These are phyloP conservation scores for Leuctra nigra DNA, from an alignment of 2,888 invertebrate species.

Conservation along the genomic window DNA sequence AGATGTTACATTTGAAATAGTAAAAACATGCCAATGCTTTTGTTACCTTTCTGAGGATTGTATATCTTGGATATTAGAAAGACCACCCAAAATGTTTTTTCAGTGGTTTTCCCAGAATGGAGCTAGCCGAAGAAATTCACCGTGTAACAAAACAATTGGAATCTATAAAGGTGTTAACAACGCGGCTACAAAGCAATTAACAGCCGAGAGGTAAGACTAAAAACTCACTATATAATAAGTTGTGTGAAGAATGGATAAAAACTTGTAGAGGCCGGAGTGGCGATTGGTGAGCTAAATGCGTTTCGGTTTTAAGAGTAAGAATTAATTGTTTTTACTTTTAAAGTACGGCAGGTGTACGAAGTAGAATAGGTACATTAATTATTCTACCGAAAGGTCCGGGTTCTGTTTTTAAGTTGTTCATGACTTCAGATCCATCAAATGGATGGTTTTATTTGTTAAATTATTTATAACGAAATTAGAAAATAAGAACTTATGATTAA, in stretches of 20 bases:
- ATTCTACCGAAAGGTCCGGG: too few species aligned
- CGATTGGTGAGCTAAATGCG: too few species aligned
- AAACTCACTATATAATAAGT: not conserved
- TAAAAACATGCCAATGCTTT: not conserved
- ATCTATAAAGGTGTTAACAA: conserved; percentile 6
- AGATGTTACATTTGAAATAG: too few species aligned
- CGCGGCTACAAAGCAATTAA: conserved; percentile 10
- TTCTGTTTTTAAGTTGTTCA: too few species aligned
- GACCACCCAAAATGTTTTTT: conserved; percentile 17
- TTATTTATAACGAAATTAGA: too few species aligned
- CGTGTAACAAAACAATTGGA: not conserved
- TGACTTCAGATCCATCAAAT: too few species aligned
- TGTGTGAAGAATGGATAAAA: not conserved
- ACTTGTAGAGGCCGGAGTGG: not conserved
- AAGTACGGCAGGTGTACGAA: too few species aligned
- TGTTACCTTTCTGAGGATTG: not conserved
- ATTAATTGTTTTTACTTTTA: too few species aligned
- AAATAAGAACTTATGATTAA: too few species aligned
- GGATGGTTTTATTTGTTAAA: too few species aligned
- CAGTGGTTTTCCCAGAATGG: conserved; percentile 1
- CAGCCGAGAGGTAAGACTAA: not conserved
- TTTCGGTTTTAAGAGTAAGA: too few species aligned
- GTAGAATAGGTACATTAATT: too few species aligned
- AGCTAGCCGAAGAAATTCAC: not conserved
- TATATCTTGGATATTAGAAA: not conserved